Base-by-base conservation (phyloP, 2,888 invertebrate species). In the Aspidiotus destructor region DNA sequence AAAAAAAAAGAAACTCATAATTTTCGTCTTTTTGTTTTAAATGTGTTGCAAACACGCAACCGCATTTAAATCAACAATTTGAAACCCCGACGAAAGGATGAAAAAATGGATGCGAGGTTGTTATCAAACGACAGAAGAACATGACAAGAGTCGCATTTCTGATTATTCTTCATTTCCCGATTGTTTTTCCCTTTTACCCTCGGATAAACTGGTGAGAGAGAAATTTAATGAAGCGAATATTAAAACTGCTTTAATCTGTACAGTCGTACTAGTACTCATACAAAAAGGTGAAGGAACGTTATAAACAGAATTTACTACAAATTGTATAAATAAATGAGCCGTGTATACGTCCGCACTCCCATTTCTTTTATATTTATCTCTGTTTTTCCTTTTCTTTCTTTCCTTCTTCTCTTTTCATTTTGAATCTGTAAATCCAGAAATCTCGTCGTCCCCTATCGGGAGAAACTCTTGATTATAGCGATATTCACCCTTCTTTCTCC, bases 251-350 rank as follows among this genome's bases (percentile, higher is more conserved):
- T 48, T 48, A 48, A 48, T 48, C 48, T 48, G n/a, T 11, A 48
- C 28, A 28, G 28, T 28, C 28, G 28, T 28, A 28, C 28, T 28
- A 48, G 11, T 48, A n/a, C 48, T 48, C n/a, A 40, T 40, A 48
- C n/a, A 41, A 48, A 41, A 42, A 55, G 62, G 52, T 52, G 53
- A 41, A 52, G 28, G n/a, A 17, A 62, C 62, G 53, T 42, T 65
- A 44, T 54, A 40, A 65, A 65, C 64, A 42, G 17, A 65, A 65
- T 65, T 65, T 65, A 57, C 64, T 65, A 65, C 64, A 65, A 65
- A 65, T 65, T 65, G 57, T 58, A 65, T 65, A 65, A 65, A 57
- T 65, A 65, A 65, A 65, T 65, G 64, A 65, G 64, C 64, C 64
- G 64, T 65, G 55, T 65, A 57, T 57, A 65, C 57, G 54, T 64